These are phyloP conservation scores for Ceratoteleas bidentatus DNA, from an alignment of 1,140 invertebrate species.

Conservation along the genomic window DNA sequence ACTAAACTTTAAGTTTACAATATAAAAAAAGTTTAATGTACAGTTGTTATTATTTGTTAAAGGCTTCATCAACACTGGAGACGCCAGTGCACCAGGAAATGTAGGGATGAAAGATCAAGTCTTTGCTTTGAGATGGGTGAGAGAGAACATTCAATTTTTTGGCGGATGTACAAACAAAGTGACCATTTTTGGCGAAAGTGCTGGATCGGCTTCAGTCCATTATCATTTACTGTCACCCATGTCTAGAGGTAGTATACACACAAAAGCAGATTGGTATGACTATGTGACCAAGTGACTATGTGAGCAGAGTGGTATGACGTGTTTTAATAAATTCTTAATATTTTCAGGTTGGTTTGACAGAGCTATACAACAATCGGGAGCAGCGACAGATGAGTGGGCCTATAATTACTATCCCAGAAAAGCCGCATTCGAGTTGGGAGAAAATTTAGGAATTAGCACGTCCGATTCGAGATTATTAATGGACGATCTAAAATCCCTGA, in stretches of 20 bases:
- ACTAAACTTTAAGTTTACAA: too few species aligned
- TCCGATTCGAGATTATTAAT: conserved; percentile 82
- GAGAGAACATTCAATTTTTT: conserved; percentile 45
- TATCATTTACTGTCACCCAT: conserved; percentile 58
- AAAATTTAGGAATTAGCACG: conserved; percentile 82
- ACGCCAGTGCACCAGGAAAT: conserved; percentile 27
- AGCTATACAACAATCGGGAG: conserved; percentile 89
- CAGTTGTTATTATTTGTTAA: not conserved
- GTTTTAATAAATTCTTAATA: conserved; percentile 30
- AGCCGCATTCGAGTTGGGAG: conserved; percentile 85
- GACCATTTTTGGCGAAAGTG: conserved; percentile 61
- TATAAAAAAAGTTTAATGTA: not conserved
- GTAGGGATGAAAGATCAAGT: conserved; percentile 61
- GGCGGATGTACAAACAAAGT: conserved; percentile 52
- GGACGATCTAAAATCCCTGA: conserved; percentile 82
- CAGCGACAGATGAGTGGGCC: conserved; percentile 88
- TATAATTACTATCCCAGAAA: conserved; percentile 83
- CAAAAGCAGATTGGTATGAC: too few species aligned
- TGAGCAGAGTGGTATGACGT: too few species aligned
- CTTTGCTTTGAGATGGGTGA: conserved; percentile 50
- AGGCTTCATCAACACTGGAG: conserved; percentile 48
- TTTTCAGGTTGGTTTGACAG: conserved; percentile 84
- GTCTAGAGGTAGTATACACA: conserved; percentile 77
- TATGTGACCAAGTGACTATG: too few species aligned
- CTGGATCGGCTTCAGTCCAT: conserved; percentile 52